Base-by-base conservation (phyloP, 2,888 invertebrate species). In the Pollenia labialis region DNA sequence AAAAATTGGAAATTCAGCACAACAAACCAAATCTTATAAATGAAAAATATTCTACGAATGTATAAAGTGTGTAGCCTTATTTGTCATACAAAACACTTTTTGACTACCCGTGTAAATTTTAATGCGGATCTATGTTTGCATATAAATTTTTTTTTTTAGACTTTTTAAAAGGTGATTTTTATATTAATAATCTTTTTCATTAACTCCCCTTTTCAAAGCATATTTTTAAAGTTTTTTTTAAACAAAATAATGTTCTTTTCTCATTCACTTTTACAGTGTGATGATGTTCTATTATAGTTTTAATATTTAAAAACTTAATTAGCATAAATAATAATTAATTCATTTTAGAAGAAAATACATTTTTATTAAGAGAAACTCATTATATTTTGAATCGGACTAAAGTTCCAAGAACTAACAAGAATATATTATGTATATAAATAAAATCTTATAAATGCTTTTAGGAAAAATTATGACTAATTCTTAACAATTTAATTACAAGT, bases 41-140 rank as follows among this genome's bases (percentile, higher is more conserved):
- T 23, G 23, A 23, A 23, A 18, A 54, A 54, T 18, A 18, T 11
- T 11, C 2, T 18, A 54, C 54, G 16, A 54, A 54, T 54, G 18
- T 54, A 54, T 16, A 18, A 23, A 23, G 8, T 54, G 16, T 54
- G 10, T 54, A 54, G 54, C 54, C 18, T 18, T 11, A 23, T 54
- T 54, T 54, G 11, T 18, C 54, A 32, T 32, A 32, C 32, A 48
- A 60, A 60, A 14, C 46, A 46, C 48, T n/a, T 48, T 68, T 68
- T 48, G 46, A 32, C 48, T 68, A 14, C 68, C 68, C 40, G 50
- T 48, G 48, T 68, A 68, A 68, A n/a, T 48, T 62, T 18, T 23
- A 56, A 56, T 56, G 10, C 56, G 23, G 4, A 1, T 11, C 23
- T 23, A 56, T 56, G 56, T 11, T 56, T 56, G 23, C 18, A n/a